phyloP scores from a whole-genome alignment of 2,888 invertebrate species.

The Xestoiulus laeticollis region DNA sequence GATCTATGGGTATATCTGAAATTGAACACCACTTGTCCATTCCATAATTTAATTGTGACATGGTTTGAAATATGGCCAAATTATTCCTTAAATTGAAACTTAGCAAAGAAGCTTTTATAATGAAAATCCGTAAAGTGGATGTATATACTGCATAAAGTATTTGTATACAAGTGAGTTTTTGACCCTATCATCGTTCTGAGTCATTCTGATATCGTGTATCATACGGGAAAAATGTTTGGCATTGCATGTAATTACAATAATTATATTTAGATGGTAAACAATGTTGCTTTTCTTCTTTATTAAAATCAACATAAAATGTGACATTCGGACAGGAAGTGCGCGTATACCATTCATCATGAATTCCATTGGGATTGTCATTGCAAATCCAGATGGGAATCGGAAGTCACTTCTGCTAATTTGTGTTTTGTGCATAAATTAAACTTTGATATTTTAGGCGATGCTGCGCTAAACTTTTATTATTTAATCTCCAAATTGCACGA shows the following conservation, averaged over 20 bases:
- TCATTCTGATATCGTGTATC: too few relatives aligned
- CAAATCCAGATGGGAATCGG: background rate
- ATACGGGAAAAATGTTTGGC: background rate
- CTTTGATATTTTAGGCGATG: background rate
- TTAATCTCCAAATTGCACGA: background rate
- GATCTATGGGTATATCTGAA: too few relatives aligned
- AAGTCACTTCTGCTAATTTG: slow-evolving; percentile 6
- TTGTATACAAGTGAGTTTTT: too few relatives aligned
- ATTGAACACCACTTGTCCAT: too few relatives aligned
- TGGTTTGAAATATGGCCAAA: too few relatives aligned
- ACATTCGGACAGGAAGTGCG: background rate
- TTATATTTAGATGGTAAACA: background rate
- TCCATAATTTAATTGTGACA: too few relatives aligned
- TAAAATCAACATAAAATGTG: background rate
- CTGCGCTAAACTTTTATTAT: background rate
- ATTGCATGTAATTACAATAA: background rate
- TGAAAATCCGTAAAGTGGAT: too few relatives aligned
- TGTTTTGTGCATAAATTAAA: slow-evolving; percentile 11
- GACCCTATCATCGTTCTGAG: too few relatives aligned
- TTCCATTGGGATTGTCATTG: background rate
- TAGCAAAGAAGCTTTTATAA: too few relatives aligned
- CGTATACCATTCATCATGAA: background rate
- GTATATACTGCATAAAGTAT: too few relatives aligned
- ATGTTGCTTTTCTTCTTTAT: background rate
- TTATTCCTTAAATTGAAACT: too few relatives aligned